These are phyloP conservation scores for Nasua narica DNA, from an alignment of 2,797 vertebrate species.

Conservation along the genomic window DNA sequence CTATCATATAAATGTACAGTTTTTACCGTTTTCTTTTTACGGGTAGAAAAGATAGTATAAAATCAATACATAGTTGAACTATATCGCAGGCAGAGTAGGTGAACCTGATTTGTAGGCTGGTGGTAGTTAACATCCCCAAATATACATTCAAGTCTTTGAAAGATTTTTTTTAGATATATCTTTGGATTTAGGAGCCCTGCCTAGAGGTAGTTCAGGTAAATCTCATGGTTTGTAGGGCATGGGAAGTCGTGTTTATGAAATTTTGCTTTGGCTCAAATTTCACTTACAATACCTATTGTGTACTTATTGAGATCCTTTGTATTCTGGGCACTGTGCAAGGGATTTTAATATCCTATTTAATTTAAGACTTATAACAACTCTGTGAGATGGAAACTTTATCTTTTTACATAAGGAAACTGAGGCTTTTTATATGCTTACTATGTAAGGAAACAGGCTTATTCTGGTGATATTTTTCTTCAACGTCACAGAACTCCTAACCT, in stretches of 20 bases:
- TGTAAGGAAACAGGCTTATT: background rate
- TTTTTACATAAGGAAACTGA: background rate
- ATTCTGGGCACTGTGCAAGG: background rate
- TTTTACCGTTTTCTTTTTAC: background rate
- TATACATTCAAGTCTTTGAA: slow-evolving; percentile 4
- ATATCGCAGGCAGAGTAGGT: background rate
- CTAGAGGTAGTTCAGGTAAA: background rate
- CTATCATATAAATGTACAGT: background rate
- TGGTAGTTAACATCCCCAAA: background rate
- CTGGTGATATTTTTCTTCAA: background rate
- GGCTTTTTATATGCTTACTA: background rate
- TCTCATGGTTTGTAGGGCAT: background rate
- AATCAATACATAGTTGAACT: background rate
- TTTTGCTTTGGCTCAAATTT: background rate
- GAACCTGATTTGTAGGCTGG: background rate
- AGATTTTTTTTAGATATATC: background rate
- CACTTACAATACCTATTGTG: background rate
- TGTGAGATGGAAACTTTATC: background rate
- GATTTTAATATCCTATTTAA: background rate
- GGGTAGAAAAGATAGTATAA: background rate
- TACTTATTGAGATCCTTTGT: background rate
- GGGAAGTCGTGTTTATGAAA: background rate
- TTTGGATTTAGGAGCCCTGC: slow-evolving; percentile 8
- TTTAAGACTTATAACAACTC: background rate
- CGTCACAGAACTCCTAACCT: background rate